A percentile compares a stretch with the other conserved stretches of the same genome.
Conservation (phyloP, 2,113 vertebrate species). For the Conger conger region DNA sequence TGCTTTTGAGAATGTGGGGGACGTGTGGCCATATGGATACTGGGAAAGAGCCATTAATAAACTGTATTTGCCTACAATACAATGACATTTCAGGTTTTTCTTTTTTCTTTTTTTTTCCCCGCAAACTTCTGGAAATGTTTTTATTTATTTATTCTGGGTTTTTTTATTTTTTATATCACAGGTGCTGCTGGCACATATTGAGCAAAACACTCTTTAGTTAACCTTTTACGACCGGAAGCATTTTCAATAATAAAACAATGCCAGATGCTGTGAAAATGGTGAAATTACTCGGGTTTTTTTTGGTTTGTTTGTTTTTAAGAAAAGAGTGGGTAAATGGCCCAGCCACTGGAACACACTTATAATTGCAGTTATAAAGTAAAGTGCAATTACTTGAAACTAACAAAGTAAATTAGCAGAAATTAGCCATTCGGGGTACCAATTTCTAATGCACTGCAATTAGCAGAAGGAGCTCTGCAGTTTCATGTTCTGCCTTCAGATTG, state of each 20-base stretch:
- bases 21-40: slow-evolving; percentile 35
- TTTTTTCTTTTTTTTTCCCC: background rate
- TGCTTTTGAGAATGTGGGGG: slow-evolving; percentile 31
- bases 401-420: background rate
- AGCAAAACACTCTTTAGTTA: background rate
- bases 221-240: background rate
- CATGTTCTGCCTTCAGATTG: background rate
- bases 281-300: background rate
- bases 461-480: background rate
- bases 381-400: background rate
- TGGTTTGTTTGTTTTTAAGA: background rate
- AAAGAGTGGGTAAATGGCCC: background rate
- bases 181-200: background rate
- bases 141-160: too few species aligned
- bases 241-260: background rate
- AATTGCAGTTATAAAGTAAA: background rate
- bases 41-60: slow-evolving; percentile 31
- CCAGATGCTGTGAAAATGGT: background rate
- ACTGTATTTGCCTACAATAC: slow-evolving; percentile 28
- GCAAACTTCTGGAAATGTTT: background rate
- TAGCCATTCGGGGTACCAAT: background rate
- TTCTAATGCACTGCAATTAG: background rate
- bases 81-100: slow-evolving; percentile 5
- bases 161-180: background rate
- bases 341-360: background rate